Evolutionary conservation across 2,113 vertebrate genomes (phyloP), one percentile per base, ranked within the genome.

Genomic region (Anolis sagrei): DNA sequence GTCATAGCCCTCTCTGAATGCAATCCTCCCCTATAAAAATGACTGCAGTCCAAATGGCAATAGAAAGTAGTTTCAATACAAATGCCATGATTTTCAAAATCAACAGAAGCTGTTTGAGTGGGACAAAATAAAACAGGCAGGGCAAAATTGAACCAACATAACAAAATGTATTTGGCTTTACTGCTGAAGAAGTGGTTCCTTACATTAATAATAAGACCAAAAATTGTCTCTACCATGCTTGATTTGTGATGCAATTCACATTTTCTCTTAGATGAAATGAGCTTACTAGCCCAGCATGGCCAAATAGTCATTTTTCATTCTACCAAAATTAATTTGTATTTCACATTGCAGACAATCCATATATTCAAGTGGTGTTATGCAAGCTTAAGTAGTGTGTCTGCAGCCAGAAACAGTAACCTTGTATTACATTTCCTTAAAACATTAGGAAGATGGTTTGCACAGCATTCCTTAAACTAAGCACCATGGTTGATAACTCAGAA

Each of bases 371-470:
- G 70, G 34, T 78, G 64, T 32, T 49, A 72, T 79, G 51, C 25
- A 85, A 27, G 76, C 34, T 85, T 72, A 70, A 85, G 32, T 23
- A 79, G 19, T 68, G 64, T 8, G 27, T 84, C 74, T 51, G 10
- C 44, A 68, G 74, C 21, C 54, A 77, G 62, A 18, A 51, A 74
- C 14, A 66, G 36, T 66, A 54, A 61, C 34, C 27, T 84, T 84
- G 61, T 19, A 68, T 76, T 58, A 66, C 21, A 36, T 76, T 75
- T 64, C 49, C 83, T 79, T 84, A 44, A 69, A 84, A 77, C 34
- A 16, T 85, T 39, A 61, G 34, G 75, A 66, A 79, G 66, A 58
- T 54, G 49, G 23, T 77, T 70, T 36, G 29, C 49, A 72, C 29
- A 69, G 23, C n/a, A 39, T 51, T 77, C 44, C 19, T 39, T 77